phyloP scores from a whole-genome alignment of 1,140 invertebrate species.

The Odontomachus brunneus region DNA sequence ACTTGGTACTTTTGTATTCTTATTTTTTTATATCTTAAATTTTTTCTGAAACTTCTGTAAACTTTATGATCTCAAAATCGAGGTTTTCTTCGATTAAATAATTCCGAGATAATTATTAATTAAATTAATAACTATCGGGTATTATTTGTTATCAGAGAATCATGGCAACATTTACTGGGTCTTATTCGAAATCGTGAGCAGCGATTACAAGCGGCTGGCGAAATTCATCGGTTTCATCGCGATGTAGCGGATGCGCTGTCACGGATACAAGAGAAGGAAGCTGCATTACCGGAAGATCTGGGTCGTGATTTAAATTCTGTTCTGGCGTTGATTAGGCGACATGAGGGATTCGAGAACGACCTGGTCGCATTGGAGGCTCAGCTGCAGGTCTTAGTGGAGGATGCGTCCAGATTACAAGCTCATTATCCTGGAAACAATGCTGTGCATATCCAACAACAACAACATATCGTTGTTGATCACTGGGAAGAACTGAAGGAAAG shows the following conservation, averaged over 20 bases:
- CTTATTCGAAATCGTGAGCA: conserved; percentile 94
- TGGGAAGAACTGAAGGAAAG: conserved; percentile 95
- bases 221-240: conserved; percentile 98
- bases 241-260: conserved; percentile 97
- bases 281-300: conserved; percentile 93
- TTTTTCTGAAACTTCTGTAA: not conserved
- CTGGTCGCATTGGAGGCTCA: conserved; percentile 97
- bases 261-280: conserved; percentile 95
- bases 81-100: not conserved
- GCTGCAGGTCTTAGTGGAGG: conserved; percentile 95
- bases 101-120: not conserved
- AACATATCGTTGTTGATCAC: conserved; percentile 92
- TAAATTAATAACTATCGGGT: not conserved
- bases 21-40: not conserved
- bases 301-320: conserved; percentile 96
- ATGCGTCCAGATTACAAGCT: conserved; percentile 93
- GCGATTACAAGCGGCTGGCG: conserved; percentile 95
- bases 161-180: conserved; percentile 95
- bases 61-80: not conserved
- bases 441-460: conserved; percentile 93
- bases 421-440: conserved; percentile 97
- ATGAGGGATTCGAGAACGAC: conserved; percentile 98
- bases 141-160: conserved; percentile 86
- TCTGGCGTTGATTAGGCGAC: conserved; percentile 92
- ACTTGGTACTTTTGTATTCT: not conserved